Conservation (phyloP, 1,140 invertebrate genomes). For the Tetraneura akinire region DNA sequence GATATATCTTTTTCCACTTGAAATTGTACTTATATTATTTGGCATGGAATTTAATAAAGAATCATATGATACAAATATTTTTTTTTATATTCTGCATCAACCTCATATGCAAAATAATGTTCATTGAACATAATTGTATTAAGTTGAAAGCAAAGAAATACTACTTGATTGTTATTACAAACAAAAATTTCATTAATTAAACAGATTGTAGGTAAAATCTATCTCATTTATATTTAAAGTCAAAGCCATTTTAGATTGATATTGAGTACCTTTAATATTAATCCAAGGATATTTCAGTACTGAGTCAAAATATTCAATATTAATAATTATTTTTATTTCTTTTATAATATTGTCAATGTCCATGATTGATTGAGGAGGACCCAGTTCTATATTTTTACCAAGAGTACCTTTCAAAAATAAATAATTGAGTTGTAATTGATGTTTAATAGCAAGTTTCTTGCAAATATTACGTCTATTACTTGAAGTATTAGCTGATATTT, state of each 20-base stretch:
- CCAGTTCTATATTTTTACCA: not conserved
- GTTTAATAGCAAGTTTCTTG: not conserved
- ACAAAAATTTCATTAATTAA: not conserved
- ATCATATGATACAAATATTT: not conserved
- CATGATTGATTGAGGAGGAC: not conserved
- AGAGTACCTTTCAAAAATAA: not conserved
- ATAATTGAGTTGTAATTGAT: not conserved
- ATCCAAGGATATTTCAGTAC: not conserved
- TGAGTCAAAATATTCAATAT: not conserved
- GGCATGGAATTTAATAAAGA: not conserved
- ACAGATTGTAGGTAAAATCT: not conserved
- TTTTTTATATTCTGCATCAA: not conserved
- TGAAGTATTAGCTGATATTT: not conserved
- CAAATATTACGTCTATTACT: constrained; percentile 1
- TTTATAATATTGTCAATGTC: not conserved
- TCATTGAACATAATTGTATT: not conserved
- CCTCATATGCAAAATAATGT: not conserved
- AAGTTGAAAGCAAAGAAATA: not conserved
- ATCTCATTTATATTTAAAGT: not conserved
- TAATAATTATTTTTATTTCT: not conserved
- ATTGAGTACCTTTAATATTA: not conserved
- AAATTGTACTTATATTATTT: not conserved
- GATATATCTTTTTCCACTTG: not conserved
- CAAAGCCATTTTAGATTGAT: not conserved
- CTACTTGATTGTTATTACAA: not conserved